Percentiles rank a stretch among this genome's conserved stretches.
Conservation (phyloP, 1,140 invertebrate genomes). For the Megathymus violae region DNA sequence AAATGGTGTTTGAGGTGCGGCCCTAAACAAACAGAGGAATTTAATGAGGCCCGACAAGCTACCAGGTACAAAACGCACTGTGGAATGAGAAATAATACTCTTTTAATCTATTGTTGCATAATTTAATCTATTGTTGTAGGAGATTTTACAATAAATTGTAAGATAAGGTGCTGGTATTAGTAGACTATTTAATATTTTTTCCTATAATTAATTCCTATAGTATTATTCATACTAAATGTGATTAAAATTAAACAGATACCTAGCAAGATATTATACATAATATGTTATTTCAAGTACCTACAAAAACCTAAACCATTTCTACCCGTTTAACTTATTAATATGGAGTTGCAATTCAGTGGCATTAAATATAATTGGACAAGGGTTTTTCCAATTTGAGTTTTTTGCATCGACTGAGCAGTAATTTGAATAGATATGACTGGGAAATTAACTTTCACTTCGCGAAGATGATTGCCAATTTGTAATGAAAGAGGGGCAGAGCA, state of each 20-base stretch:
- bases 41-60: constrained; percentile 67
- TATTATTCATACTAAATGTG: too few relatives aligned
- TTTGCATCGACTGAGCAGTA: neutral
- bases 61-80: constrained; percentile 36
- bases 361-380: neutral
- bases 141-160: too few relatives aligned
- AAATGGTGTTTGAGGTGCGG: constrained; percentile 67
- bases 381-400: neutral
- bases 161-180: too few relatives aligned
- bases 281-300: too few relatives aligned
- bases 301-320: too few relatives aligned
- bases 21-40: constrained; percentile 74
- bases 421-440: constrained; percentile 20
- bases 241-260: too few relatives aligned
- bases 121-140: neutral
- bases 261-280: too few relatives aligned
- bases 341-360: too few relatives aligned
- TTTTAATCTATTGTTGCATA: neutral
- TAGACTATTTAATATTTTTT: too few relatives aligned
- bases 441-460: constrained; percentile 38
- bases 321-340: too few relatives aligned
- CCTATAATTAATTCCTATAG: too few relatives aligned
- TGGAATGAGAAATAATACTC: constrained; percentile 14
- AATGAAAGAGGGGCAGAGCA: constrained; percentile 57
- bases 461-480: constrained; percentile 48